These are phyloP conservation scores for Silurus lanzhouensis DNA, from an alignment of 2,797 vertebrate genomes.

Conservation along the genomic window DNA sequence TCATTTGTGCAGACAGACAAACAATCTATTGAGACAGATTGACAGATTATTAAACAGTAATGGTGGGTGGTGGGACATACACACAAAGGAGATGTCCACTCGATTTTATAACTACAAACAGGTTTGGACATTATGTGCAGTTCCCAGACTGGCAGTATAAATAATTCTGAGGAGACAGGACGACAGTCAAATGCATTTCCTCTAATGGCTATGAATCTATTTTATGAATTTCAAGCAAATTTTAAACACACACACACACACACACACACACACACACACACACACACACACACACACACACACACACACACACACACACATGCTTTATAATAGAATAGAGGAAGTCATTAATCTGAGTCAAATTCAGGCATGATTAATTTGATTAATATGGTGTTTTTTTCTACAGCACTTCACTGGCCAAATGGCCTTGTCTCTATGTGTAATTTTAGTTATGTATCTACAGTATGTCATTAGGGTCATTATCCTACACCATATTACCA, in stretches of 20 bases:
- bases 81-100: background rate
- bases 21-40: background rate
- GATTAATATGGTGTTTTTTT: conserved; percentile 43
- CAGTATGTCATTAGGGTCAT: conserved; percentile 44
- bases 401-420: conserved; percentile 43
- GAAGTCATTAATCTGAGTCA: conserved; percentile 45
- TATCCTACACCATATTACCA: conserved; percentile 42
- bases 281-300: background rate
- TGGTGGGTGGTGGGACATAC: background rate
- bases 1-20: background rate
- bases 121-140: background rate
- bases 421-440: conserved; percentile 46
- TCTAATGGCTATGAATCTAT: background rate
- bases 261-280: background rate
- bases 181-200: conserved; percentile 8
- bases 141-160: background rate
- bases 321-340: conserved; percentile 5
- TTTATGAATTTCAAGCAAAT: background rate
- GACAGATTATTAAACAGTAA: background rate
- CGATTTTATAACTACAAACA: background rate
- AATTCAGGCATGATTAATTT: conserved; percentile 41
- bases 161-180: background rate
- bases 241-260: background rate
- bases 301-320: conserved; percentile 5
- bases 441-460: conserved; percentile 32